phyloP scores from a whole-genome alignment of 2,888 invertebrate genomes.

The Xestoiulus laeticollis region DNA sequence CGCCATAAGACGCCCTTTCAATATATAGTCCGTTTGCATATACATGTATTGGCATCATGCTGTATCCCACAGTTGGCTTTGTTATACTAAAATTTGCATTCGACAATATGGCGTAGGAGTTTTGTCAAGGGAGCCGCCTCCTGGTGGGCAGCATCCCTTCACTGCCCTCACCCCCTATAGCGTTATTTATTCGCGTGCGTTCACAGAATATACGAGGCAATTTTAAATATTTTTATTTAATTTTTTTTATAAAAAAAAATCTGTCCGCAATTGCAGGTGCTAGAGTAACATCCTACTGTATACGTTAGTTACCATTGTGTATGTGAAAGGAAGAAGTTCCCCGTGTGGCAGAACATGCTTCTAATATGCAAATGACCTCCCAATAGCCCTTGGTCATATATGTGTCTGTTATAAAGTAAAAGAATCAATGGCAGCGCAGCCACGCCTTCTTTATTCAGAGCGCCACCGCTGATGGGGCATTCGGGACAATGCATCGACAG shows the following conservation, averaged over 20 bases:
- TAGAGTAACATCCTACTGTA: background rate
- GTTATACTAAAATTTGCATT: background rate
- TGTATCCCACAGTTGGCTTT: background rate
- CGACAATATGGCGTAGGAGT: background rate
- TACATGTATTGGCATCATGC: background rate
- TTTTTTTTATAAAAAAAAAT: background rate
- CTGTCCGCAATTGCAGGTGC: background rate
- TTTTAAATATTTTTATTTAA: background rate
- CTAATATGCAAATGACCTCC: background rate
- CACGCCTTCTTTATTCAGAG: background rate
- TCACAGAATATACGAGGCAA: background rate
- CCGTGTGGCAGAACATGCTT: background rate
- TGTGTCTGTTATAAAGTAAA: background rate
- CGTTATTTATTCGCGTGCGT: background rate
- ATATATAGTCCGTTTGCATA: background rate
- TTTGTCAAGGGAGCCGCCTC: background rate
- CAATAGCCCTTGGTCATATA: background rate
- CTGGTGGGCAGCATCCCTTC: background rate
- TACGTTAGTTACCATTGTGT: background rate
- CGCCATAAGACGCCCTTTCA: background rate
- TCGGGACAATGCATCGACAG: background rate
- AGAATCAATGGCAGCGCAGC: background rate
- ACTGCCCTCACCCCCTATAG: background rate
- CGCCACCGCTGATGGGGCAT: background rate
- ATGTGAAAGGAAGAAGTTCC: background rate